Base-by-base conservation (phyloP, 1,140 invertebrate species). In the Cyphomyrmex costatus region DNA sequence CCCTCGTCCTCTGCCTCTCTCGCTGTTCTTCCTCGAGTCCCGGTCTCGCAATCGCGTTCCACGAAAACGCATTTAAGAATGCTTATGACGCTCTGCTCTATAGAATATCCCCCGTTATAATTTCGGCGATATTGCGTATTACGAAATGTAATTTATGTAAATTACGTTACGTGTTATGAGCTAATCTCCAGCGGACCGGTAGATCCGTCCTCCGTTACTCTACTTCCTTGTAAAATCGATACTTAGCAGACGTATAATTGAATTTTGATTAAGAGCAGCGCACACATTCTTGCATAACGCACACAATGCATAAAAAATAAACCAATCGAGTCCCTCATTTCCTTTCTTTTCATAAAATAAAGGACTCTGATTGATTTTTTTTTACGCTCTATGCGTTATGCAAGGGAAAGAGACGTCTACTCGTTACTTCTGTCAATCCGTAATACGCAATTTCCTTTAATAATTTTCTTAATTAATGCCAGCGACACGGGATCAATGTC, bases 11-110 rank as follows among this genome's bases (percentile, higher is more conserved):
- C 19, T 27, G 7, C 36, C 36, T 80, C 36, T 80, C 71, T 88
- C 19, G 49, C 78, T 33, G 58, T 73, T 71, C 68, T 42, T 84
- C 30, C 66, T 60, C 33, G 77, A 66, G 63, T 36, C 61, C 27
- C 49, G 63, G 12, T 74, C 70, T 76, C 79, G 66, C 79, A 82
- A 82, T 82, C 66, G 24, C 36, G 79, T 83, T 74, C 53, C 68
- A 24, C 53, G 79, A 83, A 83, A 83, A 83, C n/a, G 79, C 79
- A 74, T 56, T 73, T 60, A 27, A 30, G 53, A 36, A 82, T 70
- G n/a, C 27, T 56, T 36, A 21, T 12, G 63, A 82, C 42, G 21
- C 42, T n/a, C n/a, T 79, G n/a, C 46, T 12, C n/a, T n/a, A 60
- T 6, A 7, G n/a, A n/a, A 1, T 36, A 76, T 76, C 19, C 27